A percentile compares a stretch with the other conserved stretches of the same genome.
Conservation (phyloP, 2,113 vertebrate genomes). For the Calonectris borealis region DNA sequence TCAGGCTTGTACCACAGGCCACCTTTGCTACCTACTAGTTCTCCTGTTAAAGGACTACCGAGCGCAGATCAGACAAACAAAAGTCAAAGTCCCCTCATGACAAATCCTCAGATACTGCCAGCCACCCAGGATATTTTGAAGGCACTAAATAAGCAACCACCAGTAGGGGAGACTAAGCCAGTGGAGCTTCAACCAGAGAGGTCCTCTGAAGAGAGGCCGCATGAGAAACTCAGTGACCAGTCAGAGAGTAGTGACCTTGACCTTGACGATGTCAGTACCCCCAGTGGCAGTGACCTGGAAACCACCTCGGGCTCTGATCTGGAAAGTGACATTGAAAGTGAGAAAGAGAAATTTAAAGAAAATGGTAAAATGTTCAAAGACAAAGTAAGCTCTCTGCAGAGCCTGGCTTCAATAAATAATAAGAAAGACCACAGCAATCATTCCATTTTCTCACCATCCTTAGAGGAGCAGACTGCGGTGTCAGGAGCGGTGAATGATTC, state of each 20-base stretch:
- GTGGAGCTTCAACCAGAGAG: slow-evolving; percentile 82
- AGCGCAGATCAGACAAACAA: slow-evolving; percentile 86
- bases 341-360: slow-evolving; percentile 93
- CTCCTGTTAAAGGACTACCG: slow-evolving; percentile 87
- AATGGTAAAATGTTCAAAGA: slow-evolving; percentile 94
- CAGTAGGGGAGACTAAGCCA: slow-evolving; percentile 81
- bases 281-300: slow-evolving; percentile 97
- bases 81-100: slow-evolving; percentile 90
- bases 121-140: slow-evolving; percentile 93
- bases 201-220: slow-evolving; percentile 82
- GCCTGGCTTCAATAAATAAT: slow-evolving; percentile 85
- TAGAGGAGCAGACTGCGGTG: slow-evolving; percentile 96
- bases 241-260: slow-evolving; percentile 99
- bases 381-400: slow-evolving; percentile 88
- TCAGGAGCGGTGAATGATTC: slow-evolving; percentile 99
- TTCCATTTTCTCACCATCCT: slow-evolving; percentile 87
- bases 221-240: slow-evolving; percentile 94
- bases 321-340: slow-evolving; percentile 98
- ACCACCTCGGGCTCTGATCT: slow-evolving; percentile 97
- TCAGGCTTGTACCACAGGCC: slow-evolving; percentile 98
- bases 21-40: slow-evolving; percentile 90
- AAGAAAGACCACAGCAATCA: slow-evolving; percentile 90
- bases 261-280: slow-evolving; percentile 98
- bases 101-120: slow-evolving; percentile 87
- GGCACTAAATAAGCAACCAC: slow-evolving; percentile 88